Evolutionary conservation across 2,888 invertebrate genomes (phyloP).

Genomic region (Oligia fasciuncula): DNA sequence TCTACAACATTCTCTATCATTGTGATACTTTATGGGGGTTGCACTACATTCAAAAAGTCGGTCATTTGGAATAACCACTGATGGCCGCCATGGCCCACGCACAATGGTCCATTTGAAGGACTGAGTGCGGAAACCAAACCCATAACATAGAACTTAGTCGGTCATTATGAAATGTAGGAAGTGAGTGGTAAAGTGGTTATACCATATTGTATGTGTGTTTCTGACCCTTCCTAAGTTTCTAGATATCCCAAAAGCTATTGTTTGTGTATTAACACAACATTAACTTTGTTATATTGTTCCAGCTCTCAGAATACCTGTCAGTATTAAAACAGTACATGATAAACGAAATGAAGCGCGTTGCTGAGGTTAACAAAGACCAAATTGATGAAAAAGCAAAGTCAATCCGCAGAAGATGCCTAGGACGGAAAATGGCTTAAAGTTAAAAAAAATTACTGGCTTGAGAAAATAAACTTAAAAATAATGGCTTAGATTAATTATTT

Average conservation of each 20-base stretch:
- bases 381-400: constrained; percentile 77
- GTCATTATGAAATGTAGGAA: background rate
- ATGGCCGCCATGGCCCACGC: too few relatives aligned
- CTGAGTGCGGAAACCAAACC: too few relatives aligned
- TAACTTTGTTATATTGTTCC: constrained; percentile 33
- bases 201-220: too few relatives aligned
- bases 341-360: constrained; percentile 80
- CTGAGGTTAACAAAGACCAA: constrained; percentile 77
- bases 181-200: background rate
- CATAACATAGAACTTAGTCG: background rate
- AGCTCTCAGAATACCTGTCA: constrained; percentile 88
- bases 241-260: background rate
- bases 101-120: too few relatives aligned
- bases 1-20: background rate
- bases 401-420: constrained; percentile 72
- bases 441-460: background rate
- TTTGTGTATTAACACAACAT: background rate
- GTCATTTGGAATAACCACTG: too few relatives aligned
- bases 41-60: background rate
- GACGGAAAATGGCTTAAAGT: constrained; percentile 62
- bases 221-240: background rate
- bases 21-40: background rate
- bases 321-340: constrained; percentile 85
- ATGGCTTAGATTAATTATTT: constrained; percentile 19
- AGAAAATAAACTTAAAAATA: background rate